Evolutionary conservation across 2,113 vertebrate species (phyloP).

Genomic region (Oryzias curvinotus): DNA sequence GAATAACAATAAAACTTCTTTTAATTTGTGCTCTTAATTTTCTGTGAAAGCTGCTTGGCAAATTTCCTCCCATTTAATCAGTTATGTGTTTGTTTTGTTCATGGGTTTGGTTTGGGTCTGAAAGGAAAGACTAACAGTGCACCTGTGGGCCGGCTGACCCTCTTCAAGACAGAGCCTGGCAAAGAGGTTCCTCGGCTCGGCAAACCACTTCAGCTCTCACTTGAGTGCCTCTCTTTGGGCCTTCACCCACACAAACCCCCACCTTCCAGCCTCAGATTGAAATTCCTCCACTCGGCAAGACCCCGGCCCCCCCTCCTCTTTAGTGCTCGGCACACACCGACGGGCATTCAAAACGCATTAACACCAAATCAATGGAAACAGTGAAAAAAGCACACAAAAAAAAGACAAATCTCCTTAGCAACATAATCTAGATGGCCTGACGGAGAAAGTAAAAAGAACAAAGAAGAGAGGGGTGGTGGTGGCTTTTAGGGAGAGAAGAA

Average conservation of each 20-base stretch:
- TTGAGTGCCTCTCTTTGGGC: conserved; percentile 98
- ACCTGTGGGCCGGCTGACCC: conserved; percentile 68
- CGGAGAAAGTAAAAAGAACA: conserved; percentile 88
- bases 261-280: conserved; percentile 91
- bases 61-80: conserved; percentile 9
- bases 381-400: conserved; percentile 87
- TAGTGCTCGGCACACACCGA: conserved; percentile 83
- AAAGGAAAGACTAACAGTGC: conserved; percentile 64
- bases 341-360: conserved; percentile 99
- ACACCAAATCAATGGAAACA: conserved; percentile 98
- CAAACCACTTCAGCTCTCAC: conserved; percentile 98
- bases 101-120: conserved; percentile 33
- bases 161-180: conserved; percentile 41
- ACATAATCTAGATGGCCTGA: conserved; percentile 97
- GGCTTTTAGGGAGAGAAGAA: conserved; percentile 73
- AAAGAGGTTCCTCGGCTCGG: conserved; percentile 68
- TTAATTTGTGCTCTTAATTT: not conserved
- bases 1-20: too few species aligned
- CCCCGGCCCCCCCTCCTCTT: conserved; percentile 51
- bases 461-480: conserved; percentile 76
- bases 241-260: conserved; percentile 81
- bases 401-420: conserved; percentile 97
- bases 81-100: conserved; percentile 64
- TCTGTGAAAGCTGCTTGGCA: conserved; percentile 1
- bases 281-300: conserved; percentile 94